A percentile compares a stretch with the other conserved stretches of the same genome.
Evolutionary conservation across 2,797 vertebrate genomes (phyloP).

Genomic region (Periophthalmus magnuspinnatus): DNA sequence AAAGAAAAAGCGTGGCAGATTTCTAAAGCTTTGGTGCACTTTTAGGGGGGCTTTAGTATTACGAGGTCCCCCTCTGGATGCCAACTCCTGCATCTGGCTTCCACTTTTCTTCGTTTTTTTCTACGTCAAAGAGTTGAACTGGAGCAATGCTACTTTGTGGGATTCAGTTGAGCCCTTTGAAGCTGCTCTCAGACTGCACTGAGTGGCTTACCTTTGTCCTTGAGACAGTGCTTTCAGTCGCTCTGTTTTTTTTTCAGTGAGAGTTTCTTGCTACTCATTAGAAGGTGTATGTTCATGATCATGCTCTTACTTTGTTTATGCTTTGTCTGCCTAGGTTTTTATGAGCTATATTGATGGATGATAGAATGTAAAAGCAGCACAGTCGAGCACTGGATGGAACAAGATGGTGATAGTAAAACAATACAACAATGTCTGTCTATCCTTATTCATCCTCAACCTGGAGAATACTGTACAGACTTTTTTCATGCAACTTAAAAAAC

Average conservation of each 20-base stretch:
- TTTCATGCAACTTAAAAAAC: too few species aligned
- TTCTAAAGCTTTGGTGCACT: constrained; percentile 50
- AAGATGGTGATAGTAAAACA: constrained; percentile 17
- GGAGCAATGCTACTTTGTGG: constrained; percentile 42
- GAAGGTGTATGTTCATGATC: constrained; percentile 28
- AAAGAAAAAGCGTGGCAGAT: constrained; percentile 22
- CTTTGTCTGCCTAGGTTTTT: constrained; percentile 22
- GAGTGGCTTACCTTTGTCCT: constrained; percentile 62
- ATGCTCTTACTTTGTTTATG: constrained; percentile 18
- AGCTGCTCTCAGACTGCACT: constrained; percentile 49
- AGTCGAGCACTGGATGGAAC: constrained; percentile 17
- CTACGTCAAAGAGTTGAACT: constrained; percentile 33
- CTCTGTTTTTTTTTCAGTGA: constrained; percentile 5
- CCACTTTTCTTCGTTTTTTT: constrained; percentile 45
- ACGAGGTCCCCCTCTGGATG: constrained; percentile 49
- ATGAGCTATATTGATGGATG: constrained; percentile 35
- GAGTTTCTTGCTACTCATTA: constrained; percentile 38
- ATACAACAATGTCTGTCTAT: constrained; percentile 3
- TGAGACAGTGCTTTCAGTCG: constrained; percentile 47
- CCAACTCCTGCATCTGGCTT: constrained; percentile 59
- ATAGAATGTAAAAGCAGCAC: constrained; percentile 26
- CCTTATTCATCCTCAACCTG: not conserved
- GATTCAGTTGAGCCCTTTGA: constrained; percentile 42
- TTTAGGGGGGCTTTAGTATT: constrained; percentile 54
- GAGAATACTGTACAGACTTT: not conserved